phyloP scores from a whole-genome alignment of 2,888 invertebrate genomes.

The Oscheius sp. region DNA sequence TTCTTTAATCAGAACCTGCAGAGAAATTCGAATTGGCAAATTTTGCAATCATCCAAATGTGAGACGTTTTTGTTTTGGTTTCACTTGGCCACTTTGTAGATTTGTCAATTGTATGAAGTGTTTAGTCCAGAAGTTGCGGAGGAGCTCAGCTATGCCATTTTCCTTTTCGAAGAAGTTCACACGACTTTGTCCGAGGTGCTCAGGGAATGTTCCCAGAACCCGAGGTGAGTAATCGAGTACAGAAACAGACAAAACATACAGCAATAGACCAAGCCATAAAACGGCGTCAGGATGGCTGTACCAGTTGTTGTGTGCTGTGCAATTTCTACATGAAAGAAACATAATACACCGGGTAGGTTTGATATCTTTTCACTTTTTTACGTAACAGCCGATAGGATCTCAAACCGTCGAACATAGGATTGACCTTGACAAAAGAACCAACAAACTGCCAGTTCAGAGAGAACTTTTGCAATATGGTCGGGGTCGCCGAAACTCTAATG shows the following conservation, averaged over 20 bases:
- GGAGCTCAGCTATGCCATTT: conserved; percentile 14
- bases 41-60: conserved; percentile 30
- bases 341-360: conserved; percentile 21
- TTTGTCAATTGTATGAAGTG: conserved; percentile 26
- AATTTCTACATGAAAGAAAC: conserved; percentile 27
- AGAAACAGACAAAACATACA: not conserved
- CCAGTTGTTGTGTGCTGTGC: conserved; percentile 21
- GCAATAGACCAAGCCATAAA: conserved; percentile 19
- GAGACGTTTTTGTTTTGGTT: not conserved
- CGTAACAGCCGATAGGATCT: conserved; percentile 8
- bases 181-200: conserved; percentile 22
- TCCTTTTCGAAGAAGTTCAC: conserved; percentile 23
- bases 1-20: conserved; percentile 12
- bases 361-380: not conserved
- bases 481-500: not conserved
- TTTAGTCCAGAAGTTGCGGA: conserved; percentile 13
- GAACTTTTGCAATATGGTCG: conserved; percentile 20
- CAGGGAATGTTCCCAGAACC: conserved; percentile 11
- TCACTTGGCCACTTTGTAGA: not conserved
- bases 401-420: conserved; percentile 31
- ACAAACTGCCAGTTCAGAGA: conserved; percentile 16
- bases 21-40: conserved; percentile 30
- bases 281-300: conserved; percentile 23
- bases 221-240: not conserved
- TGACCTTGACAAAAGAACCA: conserved; percentile 29